Conservation (phyloP, 2,113 vertebrate genomes). For the Sinocyclocheilus anshuiensis region DNA sequence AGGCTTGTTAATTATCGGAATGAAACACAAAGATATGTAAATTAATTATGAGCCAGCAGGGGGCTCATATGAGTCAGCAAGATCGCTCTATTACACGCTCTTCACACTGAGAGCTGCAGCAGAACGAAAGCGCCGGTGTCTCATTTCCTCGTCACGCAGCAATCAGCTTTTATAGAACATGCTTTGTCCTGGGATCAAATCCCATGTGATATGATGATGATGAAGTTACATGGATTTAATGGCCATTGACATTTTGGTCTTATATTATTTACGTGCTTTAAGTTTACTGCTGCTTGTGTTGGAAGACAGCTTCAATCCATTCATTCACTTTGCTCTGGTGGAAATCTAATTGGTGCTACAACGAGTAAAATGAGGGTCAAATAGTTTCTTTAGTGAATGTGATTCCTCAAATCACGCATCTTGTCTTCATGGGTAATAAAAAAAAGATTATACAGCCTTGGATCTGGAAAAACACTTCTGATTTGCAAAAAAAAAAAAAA, state of each 20-base stretch:
- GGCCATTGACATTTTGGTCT: neutral
- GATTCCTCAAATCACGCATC: neutral
- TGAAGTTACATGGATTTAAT: constrained; percentile 25
- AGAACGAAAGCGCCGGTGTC: constrained; percentile 32
- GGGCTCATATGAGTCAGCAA: constrained; percentile 19
- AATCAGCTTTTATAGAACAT: constrained; percentile 23
- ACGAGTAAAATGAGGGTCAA: neutral
- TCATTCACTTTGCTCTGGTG: neutral
- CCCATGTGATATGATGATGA: neutral
- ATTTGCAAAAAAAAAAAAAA: too few relatives aligned
- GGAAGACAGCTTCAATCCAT: neutral
- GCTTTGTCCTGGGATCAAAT: neutral
- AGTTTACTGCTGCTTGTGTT: neutral
- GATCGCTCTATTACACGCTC: neutral
- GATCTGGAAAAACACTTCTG: too few relatives aligned
- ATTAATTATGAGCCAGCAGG: constrained; percentile 44
- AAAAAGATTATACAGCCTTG: too few relatives aligned
- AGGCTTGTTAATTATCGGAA: constrained; percentile 44
- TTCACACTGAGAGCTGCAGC: constrained; percentile 12
- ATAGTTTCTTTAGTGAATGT: too few relatives aligned
- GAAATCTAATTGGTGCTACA: neutral
- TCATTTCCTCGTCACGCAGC: constrained; percentile 6
- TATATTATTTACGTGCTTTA: neutral
- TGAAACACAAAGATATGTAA: constrained; percentile 16
- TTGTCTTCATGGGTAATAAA: neutral